Conservation (phyloP, 2,797 vertebrate genomes). For the Rhynchonycteris naso region DNA sequence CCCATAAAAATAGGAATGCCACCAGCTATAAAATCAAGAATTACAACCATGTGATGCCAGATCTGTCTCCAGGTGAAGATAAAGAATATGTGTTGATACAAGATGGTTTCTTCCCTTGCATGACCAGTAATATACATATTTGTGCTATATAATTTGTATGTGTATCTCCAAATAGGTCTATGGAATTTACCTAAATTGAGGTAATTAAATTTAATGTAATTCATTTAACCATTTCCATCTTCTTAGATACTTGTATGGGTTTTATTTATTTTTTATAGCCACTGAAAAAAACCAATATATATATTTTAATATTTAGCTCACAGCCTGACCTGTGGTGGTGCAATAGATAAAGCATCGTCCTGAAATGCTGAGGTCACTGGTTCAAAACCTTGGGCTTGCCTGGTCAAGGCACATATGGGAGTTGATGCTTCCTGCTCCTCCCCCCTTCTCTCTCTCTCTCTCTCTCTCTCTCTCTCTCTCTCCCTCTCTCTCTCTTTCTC, state of each 20-base stretch:
- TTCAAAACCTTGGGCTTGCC: too few species aligned
- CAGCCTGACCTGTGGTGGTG: too few species aligned
- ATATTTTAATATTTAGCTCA: conserved; percentile 16
- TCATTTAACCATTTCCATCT: background rate
- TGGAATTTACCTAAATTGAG: background rate
- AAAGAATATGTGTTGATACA: background rate
- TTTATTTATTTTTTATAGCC: background rate
- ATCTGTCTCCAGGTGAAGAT: background rate
- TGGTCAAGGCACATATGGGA: too few species aligned
- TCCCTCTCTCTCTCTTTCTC: too few species aligned
- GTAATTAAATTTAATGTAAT: background rate
- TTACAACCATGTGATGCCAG: background rate
- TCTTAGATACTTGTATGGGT: background rate
- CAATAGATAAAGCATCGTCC: too few species aligned
- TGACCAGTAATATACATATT: background rate
- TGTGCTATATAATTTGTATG: background rate
- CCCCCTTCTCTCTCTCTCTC: too few species aligned
- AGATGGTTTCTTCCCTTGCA: background rate
- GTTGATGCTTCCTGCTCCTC: too few species aligned
- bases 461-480: too few species aligned
- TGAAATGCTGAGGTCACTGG: too few species aligned
- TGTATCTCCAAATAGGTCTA: background rate
- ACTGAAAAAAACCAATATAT: conserved; percentile 23
- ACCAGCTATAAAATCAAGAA: background rate
- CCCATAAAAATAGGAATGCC: background rate